Evolutionary conservation across 2,888 invertebrate species (phyloP).

Genomic region (Suillia variegata): DNA sequence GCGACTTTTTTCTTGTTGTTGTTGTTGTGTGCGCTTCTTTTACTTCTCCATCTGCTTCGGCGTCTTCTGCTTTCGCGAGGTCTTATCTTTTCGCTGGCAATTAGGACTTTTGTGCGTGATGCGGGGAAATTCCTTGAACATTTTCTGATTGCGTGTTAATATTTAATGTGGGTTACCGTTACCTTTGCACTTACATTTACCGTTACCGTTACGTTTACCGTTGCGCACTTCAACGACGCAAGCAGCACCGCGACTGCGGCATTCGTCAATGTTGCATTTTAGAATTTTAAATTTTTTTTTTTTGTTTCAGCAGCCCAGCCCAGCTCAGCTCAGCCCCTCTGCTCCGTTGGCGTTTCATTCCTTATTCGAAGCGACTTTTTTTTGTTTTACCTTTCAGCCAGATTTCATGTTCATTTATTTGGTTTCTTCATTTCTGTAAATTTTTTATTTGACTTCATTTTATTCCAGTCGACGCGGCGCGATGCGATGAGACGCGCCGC

Average conservation of each 20-base stretch:
- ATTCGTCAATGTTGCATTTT: slow-evolving; percentile 19
- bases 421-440: slow-evolving; percentile 2
- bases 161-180: slow-evolving; percentile 27
- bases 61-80: neutral
- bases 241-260: neutral
- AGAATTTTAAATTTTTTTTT: slow-evolving; percentile 9
- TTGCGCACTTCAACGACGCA: slow-evolving; percentile 10
- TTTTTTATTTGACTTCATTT: slow-evolving; percentile 9
- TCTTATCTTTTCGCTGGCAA: slow-evolving; percentile 17
- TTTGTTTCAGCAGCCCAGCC: too few relatives aligned
- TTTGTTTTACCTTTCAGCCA: too few relatives aligned
- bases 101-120: slow-evolving; percentile 11
- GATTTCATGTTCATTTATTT: slow-evolving; percentile 11
- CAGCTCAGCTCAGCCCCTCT: too few relatives aligned
- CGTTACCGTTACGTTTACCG: too few relatives aligned
- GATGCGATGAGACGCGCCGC: too few relatives aligned
- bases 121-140: slow-evolving; percentile 18
- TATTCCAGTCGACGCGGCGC: too few relatives aligned
- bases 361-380: neutral
- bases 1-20: neutral
- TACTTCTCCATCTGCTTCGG: neutral
- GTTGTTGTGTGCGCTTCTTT: too few relatives aligned
- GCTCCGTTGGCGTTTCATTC: too few relatives aligned
- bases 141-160: slow-evolving; percentile 30
- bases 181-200: too few relatives aligned